These are phyloP conservation scores for Dysidea cf. avara DNA, from an alignment of 37 sponge, comb jelly and placozoan species.

Conservation along the genomic window DNA sequence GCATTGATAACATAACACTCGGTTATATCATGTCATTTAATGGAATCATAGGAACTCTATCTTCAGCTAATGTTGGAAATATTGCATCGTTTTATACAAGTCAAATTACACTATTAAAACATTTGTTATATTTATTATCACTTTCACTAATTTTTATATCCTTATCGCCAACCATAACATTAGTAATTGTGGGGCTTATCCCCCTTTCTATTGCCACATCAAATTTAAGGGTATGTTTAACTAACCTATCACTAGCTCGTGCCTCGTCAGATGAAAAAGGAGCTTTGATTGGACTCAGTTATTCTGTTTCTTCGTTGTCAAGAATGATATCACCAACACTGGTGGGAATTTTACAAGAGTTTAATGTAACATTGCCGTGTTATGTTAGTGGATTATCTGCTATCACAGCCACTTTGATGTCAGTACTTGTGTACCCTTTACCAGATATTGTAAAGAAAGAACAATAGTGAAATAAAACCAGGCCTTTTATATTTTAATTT, in stretches of 20 bases:
- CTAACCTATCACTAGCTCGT: slow-evolving; percentile 27
- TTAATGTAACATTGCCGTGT: slow-evolving; percentile 24
- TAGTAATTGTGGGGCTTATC: slow-evolving; percentile 28
- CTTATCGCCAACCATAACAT: slow-evolving; percentile 26
- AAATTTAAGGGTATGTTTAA: slow-evolving; percentile 46
- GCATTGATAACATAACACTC: slow-evolving; percentile 24
- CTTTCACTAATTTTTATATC: slow-evolving; percentile 21
- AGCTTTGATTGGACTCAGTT: slow-evolving; percentile 62
- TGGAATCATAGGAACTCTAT: slow-evolving; percentile 38
- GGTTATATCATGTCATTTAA: slow-evolving; percentile 68
- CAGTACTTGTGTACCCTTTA: too few relatives aligned
- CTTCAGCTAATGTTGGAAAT: slow-evolving; percentile 35
- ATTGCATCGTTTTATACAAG: slow-evolving; percentile 48
- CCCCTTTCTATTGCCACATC: slow-evolving; percentile 61
- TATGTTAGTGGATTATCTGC: slow-evolving; percentile 24
- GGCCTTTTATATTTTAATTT: too few relatives aligned
- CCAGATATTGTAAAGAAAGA: too few relatives aligned
- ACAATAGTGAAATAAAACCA: too few relatives aligned
- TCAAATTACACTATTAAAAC: slow-evolving; percentile 24
- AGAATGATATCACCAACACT: slow-evolving; percentile 64
- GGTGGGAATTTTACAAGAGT: slow-evolving; percentile 59
- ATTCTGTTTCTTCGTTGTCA: slow-evolving; percentile 56
- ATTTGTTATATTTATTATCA: slow-evolving; percentile 34
- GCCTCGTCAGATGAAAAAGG: slow-evolving; percentile 64
- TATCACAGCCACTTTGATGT: slow-evolving; percentile 17